Evolutionary conservation across 2,888 invertebrate species (phyloP).

Genomic region (Gastrophysa polygoni): DNA sequence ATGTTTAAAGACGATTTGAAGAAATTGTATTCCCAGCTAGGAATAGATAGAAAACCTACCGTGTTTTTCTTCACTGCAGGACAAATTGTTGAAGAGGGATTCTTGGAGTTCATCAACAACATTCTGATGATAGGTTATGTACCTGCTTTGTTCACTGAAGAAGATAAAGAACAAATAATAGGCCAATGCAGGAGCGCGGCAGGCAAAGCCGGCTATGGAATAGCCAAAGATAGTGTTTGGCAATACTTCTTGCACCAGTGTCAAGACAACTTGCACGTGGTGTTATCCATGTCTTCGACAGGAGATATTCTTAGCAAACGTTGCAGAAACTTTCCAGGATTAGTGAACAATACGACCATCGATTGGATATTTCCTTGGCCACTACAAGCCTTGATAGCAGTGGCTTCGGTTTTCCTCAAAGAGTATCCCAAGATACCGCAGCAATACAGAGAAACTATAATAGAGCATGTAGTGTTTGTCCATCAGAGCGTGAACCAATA

Average conservation of each 20-base stretch:
- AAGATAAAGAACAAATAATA: conserved; percentile 84
- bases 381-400: conserved; percentile 83
- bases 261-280: conserved; percentile 86
- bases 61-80: conserved; percentile 86
- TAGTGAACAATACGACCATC: conserved; percentile 90
- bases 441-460: conserved; percentile 66
- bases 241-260: conserved; percentile 79
- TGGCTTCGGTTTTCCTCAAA: conserved; percentile 82
- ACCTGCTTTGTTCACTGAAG: conserved; percentile 84
- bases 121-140: conserved; percentile 87
- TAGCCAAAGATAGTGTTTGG: conserved; percentile 86
- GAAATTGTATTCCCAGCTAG: conserved; percentile 74
- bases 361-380: conserved; percentile 97
- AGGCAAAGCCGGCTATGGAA: conserved; percentile 71
- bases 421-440: conserved; percentile 62
- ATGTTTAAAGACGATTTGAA: conserved; percentile 89
- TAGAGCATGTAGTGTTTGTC: conserved; percentile 85
- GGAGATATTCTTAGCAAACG: conserved; percentile 82
- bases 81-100: conserved; percentile 82
- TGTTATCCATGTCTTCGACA: conserved; percentile 87
- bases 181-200: conserved; percentile 73
- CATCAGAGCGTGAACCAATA: conserved; percentile 77
- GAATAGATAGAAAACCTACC: conserved; percentile 77
- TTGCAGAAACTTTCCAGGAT: conserved; percentile 89
- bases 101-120: conserved; percentile 89